Evolutionary conservation across 1,140 invertebrate genomes (phyloP).

Genomic region (Euglossa dilemma): DNA sequence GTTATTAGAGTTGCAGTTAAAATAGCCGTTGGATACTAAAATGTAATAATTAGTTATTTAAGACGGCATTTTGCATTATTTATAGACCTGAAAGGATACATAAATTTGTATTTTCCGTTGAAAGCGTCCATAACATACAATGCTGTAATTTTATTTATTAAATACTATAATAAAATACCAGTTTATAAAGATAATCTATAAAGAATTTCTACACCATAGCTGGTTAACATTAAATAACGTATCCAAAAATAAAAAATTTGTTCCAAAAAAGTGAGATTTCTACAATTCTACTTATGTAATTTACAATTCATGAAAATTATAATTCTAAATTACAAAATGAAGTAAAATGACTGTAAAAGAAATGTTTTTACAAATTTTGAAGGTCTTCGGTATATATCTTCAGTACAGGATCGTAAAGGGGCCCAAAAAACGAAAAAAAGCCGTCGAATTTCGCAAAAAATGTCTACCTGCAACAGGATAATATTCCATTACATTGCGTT

Average conservation of each 20-base stretch:
- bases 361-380: background rate
- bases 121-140: background rate
- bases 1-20: background rate
- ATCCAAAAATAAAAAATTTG: background rate
- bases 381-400: background rate
- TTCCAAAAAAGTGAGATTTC: background rate
- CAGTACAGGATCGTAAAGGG: conserved; percentile 3
- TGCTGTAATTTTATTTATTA: background rate
- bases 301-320: background rate
- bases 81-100: background rate
- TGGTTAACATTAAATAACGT: background rate
- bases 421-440: conserved; percentile 3
- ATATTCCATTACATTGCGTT: conserved; percentile 4
- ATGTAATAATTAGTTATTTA: background rate
- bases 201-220: background rate
- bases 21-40: background rate
- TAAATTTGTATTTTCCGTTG: background rate
- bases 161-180: background rate
- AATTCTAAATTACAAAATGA: background rate
- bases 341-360: background rate
- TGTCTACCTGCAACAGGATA: conserved; percentile 29
- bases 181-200: too few relatives aligned
- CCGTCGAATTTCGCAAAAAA: background rate
- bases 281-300: background rate
- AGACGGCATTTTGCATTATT: background rate